Conservation (phyloP, 2,113 vertebrate genomes). For the Callionymus lyra region DNA sequence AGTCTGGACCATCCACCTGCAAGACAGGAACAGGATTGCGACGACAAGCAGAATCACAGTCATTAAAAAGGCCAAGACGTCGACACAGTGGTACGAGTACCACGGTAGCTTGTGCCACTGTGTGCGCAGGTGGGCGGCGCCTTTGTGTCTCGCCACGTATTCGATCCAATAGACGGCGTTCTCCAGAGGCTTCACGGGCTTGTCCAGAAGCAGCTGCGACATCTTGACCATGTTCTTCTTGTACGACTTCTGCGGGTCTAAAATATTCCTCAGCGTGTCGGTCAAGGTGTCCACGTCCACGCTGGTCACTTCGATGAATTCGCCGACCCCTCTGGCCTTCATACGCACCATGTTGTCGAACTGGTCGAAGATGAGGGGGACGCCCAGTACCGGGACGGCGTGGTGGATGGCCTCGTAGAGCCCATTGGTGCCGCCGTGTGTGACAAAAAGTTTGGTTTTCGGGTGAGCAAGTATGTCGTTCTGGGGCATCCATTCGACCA, state of each 20-base stretch:
- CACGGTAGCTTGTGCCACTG: constrained; percentile 43
- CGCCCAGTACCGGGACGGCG: constrained; percentile 45
- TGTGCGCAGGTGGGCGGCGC: constrained; percentile 47
- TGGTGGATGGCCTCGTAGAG: constrained; percentile 56
- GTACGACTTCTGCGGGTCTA: constrained; percentile 41
- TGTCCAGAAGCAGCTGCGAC: constrained; percentile 51
- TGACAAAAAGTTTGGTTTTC: constrained; percentile 49
- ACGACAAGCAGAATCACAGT: constrained; percentile 6
- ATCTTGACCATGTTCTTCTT: constrained; percentile 53
- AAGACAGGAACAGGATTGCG: constrained; percentile 2
- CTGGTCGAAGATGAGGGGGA: constrained; percentile 58
- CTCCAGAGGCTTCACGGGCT: constrained; percentile 47
- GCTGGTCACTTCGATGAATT: constrained; percentile 36
- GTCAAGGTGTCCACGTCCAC: constrained; percentile 36
- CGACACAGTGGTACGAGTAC: constrained; percentile 39
- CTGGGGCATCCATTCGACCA: constrained; percentile 59
- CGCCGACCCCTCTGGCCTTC: constrained; percentile 30
- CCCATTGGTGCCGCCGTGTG: constrained; percentile 53
- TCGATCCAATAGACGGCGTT: constrained; percentile 57
- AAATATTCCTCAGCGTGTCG: constrained; percentile 32
- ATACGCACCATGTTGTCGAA: constrained; percentile 48
- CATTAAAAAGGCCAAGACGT: constrained; percentile 30
- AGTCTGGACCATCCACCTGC: constrained; percentile 11
- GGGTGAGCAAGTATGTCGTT: constrained; percentile 54
- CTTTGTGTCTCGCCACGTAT: constrained; percentile 54